phyloP scores from a whole-genome alignment of 2,888 invertebrate genomes.

The Metalampra italica region DNA sequence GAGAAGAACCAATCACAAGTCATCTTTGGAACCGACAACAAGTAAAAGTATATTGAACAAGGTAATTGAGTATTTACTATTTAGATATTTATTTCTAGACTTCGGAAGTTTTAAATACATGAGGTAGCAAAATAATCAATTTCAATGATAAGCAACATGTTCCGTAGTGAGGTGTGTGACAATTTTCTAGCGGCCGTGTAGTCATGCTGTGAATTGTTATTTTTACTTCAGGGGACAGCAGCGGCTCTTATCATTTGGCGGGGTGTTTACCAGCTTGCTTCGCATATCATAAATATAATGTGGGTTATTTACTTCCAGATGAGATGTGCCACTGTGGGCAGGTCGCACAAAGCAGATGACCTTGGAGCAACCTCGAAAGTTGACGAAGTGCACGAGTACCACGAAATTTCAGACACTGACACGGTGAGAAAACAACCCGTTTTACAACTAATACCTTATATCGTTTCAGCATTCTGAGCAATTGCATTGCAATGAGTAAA shows the following conservation, averaged over 20 bases:
- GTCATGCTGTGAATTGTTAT: no score
- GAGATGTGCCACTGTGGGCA: constrained; percentile 53
- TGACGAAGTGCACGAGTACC: constrained; percentile 63
- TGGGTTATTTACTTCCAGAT: constrained; percentile 33
- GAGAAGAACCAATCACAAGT: constrained; percentile 38
- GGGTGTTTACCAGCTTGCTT: no score
- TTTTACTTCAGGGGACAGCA: no score
- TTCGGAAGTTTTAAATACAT: no score
- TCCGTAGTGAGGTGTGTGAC: no score
- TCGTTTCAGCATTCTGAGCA: not conserved
- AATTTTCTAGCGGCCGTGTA: no score
- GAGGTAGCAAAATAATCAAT: no score
- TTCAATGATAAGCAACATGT: no score
- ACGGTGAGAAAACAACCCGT: constrained; percentile 36
- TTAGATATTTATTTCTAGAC: no score
- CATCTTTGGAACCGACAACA: constrained; percentile 47
- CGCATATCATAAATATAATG: no score
- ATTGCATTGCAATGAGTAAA: no score
- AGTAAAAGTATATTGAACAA: constrained; percentile 59
- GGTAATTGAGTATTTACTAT: constrained; percentile 25
- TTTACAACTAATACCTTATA: not conserved
- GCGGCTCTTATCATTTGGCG: no score
- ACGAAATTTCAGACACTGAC: constrained; percentile 66
- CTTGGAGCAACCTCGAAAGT: constrained; percentile 21
- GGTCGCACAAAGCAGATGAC: constrained; percentile 39